phyloP scores from a whole-genome alignment of 2,888 invertebrate species.

The Nomada fabriciana region DNA sequence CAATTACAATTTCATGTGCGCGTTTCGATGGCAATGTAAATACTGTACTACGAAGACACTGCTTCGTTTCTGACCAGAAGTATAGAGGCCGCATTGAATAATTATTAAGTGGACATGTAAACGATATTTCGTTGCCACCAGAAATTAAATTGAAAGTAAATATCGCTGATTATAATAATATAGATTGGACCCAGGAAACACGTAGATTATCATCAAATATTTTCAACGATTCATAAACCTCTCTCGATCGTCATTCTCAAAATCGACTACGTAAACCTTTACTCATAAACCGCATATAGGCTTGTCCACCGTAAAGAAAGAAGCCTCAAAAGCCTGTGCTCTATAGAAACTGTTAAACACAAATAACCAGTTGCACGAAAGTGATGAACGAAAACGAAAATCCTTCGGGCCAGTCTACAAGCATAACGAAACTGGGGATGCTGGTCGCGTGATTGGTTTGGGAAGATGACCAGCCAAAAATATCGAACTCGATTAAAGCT shows the following conservation, averaged over 20 bases:
- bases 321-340: too few species aligned
- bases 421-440: neutral
- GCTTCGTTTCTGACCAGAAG: too few species aligned
- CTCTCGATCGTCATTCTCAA: neutral
- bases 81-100: too few species aligned
- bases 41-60: neutral
- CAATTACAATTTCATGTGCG: neutral
- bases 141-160: too few species aligned
- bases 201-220: neutral
- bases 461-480: conserved; percentile 4
- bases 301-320: neutral
- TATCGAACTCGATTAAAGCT: neutral
- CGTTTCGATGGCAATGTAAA: neutral
- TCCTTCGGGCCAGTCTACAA: neutral
- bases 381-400: neutral
- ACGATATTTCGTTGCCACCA: too few species aligned
- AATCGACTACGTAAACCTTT: neutral
- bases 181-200: neutral
- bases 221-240: neutral
- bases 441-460: neutral
- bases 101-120: too few species aligned
- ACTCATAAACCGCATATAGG: neutral
- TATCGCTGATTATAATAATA: too few species aligned
- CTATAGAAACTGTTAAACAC: neutral
- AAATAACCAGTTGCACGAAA: neutral